A percentile compares a stretch with the other conserved stretches of the same genome.
Evolutionary conservation across 2,797 vertebrate genomes (phyloP).

Genomic region (Oreochromis grahami): DNA sequence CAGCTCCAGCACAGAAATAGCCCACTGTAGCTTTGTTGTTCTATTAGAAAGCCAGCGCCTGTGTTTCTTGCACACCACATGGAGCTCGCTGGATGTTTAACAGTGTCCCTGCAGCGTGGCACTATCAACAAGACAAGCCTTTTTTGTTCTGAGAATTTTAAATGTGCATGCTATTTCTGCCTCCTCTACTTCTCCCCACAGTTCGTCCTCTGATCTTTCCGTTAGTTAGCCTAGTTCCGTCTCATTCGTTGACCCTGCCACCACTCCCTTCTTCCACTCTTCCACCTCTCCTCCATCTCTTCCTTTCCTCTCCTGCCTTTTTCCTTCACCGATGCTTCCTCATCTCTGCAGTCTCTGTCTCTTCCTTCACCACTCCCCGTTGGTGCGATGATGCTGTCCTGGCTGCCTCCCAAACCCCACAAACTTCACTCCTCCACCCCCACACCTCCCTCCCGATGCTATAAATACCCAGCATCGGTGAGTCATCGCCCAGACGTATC

Average conservation of each 20-base stretch:
- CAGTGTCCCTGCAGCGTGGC: background rate
- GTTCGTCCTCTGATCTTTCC: constrained; percentile 31
- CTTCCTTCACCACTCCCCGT: constrained; percentile 50
- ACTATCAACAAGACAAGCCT: background rate
- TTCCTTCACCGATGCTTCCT: constrained; percentile 12
- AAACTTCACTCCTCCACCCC: constrained; percentile 18
- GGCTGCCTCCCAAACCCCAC: constrained; percentile 49
- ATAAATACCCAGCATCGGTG: constrained; percentile 79
- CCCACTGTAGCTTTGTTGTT: background rate
- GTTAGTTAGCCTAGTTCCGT: background rate
- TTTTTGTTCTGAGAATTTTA: background rate
- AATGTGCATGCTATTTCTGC: constrained; percentile 36
- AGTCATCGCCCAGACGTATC: constrained; percentile 79
- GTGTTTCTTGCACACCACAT: background rate
- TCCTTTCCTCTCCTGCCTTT: background rate
- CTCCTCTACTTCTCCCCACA: background rate
- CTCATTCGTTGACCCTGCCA: constrained; percentile 4
- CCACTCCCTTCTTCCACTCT: background rate
- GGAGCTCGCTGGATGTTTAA: background rate
- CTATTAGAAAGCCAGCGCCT: background rate
- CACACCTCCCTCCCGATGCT: constrained; percentile 47
- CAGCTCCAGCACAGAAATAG: background rate
- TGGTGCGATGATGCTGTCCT: constrained; percentile 38
- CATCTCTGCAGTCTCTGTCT: constrained; percentile 32
- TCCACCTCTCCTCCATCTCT: background rate